Base-by-base conservation (phyloP, 2,888 invertebrate genomes). In the Agonopterix alstromeriana region DNA sequence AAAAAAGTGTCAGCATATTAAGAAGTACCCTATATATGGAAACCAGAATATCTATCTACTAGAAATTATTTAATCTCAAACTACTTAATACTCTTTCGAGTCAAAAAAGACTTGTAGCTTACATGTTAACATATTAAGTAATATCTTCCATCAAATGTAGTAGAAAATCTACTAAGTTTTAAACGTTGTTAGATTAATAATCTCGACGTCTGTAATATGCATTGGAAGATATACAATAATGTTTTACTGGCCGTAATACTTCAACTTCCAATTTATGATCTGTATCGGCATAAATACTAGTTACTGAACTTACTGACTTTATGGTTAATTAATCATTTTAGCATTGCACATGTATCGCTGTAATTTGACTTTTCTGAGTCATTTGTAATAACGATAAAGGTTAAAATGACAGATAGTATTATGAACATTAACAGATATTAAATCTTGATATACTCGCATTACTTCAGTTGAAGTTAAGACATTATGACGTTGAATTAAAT, bases 181-280 rank as follows among this genome's bases (percentile, higher is more conserved):
- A 27, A 17, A 27, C 38, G n/a, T 38, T n/a, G 38, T 38, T 0
- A 12, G 48, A 50, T 45, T 45, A 48, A 38, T 42, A 47, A 47
- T 47, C 47, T 27, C 11, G 42, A 42, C 40, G 40, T 27, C 42
- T 38, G 43, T 48, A 45, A 50, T 50, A 47, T 41, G 47, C n/a
- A 46, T 45, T 38, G 17, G 36, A 10, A 11, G 46, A 45, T 43
- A 51, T 44, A 40, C 43, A 51, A 48, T 48, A 38, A 45, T 51
- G 35, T 42, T 45, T 47, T 46, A 42, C 41, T n/a, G 27, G 48
- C 45, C 36, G 45, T 36, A 50, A 50, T 47, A 50, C 47, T 48
- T 51, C 48, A 51, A 42, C 11, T 48, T 9, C 35, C 4, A 14
- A 42, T 10, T 50, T 42, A 48, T 45, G 51, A 46, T 51, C 36